phyloP scores from a whole-genome alignment of 2,113 vertebrate species.

The Pluvianellus socialis region DNA sequence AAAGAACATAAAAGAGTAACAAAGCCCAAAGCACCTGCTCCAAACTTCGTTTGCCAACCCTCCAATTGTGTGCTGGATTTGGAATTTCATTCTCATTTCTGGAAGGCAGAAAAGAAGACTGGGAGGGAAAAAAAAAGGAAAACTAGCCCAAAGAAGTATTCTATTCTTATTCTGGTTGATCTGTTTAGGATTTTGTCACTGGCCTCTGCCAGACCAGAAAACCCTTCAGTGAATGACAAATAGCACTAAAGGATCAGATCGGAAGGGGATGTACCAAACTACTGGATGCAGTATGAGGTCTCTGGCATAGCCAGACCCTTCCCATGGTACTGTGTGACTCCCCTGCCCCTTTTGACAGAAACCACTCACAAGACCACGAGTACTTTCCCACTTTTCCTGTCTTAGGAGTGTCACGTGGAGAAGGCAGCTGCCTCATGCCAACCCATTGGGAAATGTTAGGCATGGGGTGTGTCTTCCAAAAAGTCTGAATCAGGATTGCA shows the following conservation, averaged over 20 bases:
- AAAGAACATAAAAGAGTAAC: neutral
- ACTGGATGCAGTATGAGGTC: neutral
- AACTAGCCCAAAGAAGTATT: neutral
- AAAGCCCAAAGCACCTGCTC: neutral
- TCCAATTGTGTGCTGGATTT: neutral
- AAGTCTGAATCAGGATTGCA: conserved; percentile 20
- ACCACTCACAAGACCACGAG: neutral
- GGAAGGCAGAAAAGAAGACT: neutral
- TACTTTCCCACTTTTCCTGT: neutral
- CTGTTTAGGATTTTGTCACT: neutral
- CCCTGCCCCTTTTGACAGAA: neutral
- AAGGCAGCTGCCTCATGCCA: neutral
- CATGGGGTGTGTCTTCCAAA: neutral
- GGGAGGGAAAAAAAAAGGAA: too few species aligned
- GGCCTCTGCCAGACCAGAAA: neutral
- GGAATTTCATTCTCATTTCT: neutral
- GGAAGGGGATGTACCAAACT: neutral
- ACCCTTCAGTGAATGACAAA: neutral
- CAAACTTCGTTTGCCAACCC: neutral
- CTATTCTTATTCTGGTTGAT: neutral
- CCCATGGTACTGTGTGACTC: neutral
- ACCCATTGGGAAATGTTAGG: neutral
- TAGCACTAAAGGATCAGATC: neutral
- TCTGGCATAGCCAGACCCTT: neutral
- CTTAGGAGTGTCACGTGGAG: neutral